A percentile compares a stretch with the other conserved stretches of the same genome.
Conservation (phyloP, 2,113 vertebrate genomes). For the Alosa alosa region DNA sequence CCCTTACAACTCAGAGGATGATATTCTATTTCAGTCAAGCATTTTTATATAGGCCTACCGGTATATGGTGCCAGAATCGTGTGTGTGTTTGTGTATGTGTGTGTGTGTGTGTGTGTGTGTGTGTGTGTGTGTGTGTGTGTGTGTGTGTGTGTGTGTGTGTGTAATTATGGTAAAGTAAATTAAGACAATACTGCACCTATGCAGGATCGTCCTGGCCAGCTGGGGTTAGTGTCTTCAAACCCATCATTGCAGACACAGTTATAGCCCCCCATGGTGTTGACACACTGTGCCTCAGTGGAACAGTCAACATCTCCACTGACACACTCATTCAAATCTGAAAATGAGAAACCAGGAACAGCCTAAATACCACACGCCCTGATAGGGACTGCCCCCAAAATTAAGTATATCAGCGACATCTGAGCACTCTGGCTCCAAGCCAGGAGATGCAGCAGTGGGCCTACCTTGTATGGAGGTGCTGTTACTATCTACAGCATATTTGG, state of each 20-base stretch:
- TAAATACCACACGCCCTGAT: not conserved
- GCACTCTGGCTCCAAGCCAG: not conserved
- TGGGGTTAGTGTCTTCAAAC: slow-evolving; percentile 56
- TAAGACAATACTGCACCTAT: slow-evolving; percentile 61
- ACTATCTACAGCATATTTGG: slow-evolving; percentile 63
- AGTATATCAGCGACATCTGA: slow-evolving; percentile 17
- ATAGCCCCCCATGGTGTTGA: slow-evolving; percentile 75
- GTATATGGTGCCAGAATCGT: not conserved
- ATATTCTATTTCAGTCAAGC: not conserved
- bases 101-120: not conserved
- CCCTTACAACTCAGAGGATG: not conserved
- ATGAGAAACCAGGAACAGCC: slow-evolving; percentile 16
- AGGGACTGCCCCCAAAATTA: not conserved
- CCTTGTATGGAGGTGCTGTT: slow-evolving; percentile 63
- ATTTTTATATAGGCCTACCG: no score
- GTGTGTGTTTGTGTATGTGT: not conserved
- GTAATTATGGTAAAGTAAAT: not conserved
- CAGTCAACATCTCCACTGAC: slow-evolving; percentile 70
- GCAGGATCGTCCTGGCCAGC: slow-evolving; percentile 74
- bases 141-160: not conserved
- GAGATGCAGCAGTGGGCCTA: slow-evolving; percentile 41
- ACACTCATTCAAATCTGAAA: slow-evolving; percentile 79
- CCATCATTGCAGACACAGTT: slow-evolving; percentile 68
- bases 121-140: not conserved
- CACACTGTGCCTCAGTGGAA: slow-evolving; percentile 64